Base-by-base conservation (phyloP, 2,888 invertebrate species). In the Pseudanteris insignis region DNA sequence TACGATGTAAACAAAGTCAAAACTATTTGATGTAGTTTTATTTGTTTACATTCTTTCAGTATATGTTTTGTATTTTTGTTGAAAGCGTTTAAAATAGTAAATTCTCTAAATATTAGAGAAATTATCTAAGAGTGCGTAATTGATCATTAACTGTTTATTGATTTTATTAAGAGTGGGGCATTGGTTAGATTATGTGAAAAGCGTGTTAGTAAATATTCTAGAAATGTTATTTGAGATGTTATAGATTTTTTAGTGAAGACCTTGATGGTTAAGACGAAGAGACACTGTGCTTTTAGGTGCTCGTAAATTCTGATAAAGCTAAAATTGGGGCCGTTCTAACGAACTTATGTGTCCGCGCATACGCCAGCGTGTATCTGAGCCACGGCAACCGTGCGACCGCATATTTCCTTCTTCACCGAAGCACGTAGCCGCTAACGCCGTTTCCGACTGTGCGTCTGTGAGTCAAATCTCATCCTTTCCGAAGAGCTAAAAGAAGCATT, bases 251-350 rank as follows among this genome's bases (percentile, higher is more conserved):
- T 62, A 53, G 58, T 63, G 53, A 57, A 50, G 43, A 26, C 43
- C 62, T 53, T 46, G 36, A 47, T 48, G 43, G 55, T 53, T 59
- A 57, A 65, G 61, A 66, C 62, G 63, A 46, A 65, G 59, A 63
- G 48, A 62, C 62, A 67, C 66, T 68, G 47, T 69, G 71, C 73
- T 74, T 75, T 74, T 73, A 73, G 75, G 67, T 55, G 71, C 67
- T 72, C 75, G 73, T 75, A 75, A 75, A 74, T 75, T 73, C 70
- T 72, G 71, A 70, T 73, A 71, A 73, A 70, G 74, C 70, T 72
- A 70, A 75, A 74, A 75, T 75, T 75, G 73, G 74, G 70, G 67
- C 69, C 70, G 69, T 71, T 70, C 70, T 74, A 74, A 75, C 73
- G 73, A 75, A 75, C 75, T 75, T 73, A 75, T 73, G 73, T 71